Evolutionary conservation across 2,113 vertebrate species (phyloP), one percentile per base, ranked within the genome.

Genomic region (Microtus richardsoni): DNA sequence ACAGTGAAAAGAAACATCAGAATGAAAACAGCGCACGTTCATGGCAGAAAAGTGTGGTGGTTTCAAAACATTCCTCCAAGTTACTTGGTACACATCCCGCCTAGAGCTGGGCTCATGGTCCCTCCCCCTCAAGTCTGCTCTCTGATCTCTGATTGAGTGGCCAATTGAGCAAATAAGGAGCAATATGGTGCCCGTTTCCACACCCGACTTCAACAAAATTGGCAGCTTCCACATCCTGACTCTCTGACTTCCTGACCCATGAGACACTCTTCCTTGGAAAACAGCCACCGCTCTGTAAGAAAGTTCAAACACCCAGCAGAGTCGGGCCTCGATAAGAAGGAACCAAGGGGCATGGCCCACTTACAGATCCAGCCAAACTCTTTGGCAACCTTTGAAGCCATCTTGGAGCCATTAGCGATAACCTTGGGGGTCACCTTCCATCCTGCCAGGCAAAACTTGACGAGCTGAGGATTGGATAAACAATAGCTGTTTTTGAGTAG

Each of bases 1-100:
- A 91, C 33, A 91, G 64, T 91, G 60, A 86, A 97, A 93, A 71
- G 91, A 92, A 90, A 47, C 24, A 95, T 33, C 75, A 91, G 47
- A 85, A 89, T 86, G 80, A 89, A 94, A 94, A 77, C 54, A 84
- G 47, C 10, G 21, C 19, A 52, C 39, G 60, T 79, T 91, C 64
- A 71, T 3, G 70, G 64, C 89, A 94, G 58, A 94, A 94, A 85
- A 5, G 52, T 26, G 2, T 33, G 44, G 11, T n/a, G n/a, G 44
- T 54, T 97, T 94, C 60, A 62, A 95, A 89, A 77, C 28, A 91
- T 60, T 73, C 60, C 14, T 91, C 62, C 66, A 71, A 94, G 91
- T 89, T 71, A 58, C 73, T 89, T 82, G 87, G 24, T 39, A 44
- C 6, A 21, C 41, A n/a, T 92, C 41, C 71, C 9, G 49, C 47